These are phyloP conservation scores for Pteropus alecto DNA, from an alignment of 2,113 vertebrate genomes.

Conservation along the genomic window DNA sequence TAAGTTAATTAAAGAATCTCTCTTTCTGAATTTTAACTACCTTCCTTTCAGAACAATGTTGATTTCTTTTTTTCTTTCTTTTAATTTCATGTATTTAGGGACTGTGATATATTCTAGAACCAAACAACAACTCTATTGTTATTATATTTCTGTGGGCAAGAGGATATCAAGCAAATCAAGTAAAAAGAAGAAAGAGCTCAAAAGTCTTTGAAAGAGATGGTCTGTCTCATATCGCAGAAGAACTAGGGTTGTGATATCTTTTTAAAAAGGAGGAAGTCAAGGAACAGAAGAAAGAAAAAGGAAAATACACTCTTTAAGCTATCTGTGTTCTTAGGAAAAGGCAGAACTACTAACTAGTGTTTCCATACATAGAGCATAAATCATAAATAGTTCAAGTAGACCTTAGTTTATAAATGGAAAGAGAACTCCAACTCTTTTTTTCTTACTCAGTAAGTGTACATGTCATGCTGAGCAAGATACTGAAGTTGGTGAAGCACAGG, in stretches of 20 bases:
- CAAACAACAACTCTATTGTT: conserved; percentile 65
- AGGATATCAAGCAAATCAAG: neutral
- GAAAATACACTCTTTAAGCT: neutral
- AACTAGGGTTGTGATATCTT: neutral
- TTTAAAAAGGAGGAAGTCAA: neutral
- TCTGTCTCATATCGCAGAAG: neutral
- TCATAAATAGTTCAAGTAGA: neutral
- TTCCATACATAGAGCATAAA: neutral
- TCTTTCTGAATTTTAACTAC: conserved; percentile 92
- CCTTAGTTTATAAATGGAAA: neutral
- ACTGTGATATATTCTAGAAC: conserved; percentile 62
- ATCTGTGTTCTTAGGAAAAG: neutral
- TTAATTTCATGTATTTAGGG: conserved; percentile 77
- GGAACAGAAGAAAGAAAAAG: neutral
- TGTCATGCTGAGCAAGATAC: neutral
- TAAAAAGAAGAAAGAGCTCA: neutral
- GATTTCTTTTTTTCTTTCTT: conserved; percentile 61
- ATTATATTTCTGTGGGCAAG: neutral
- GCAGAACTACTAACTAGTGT: neutral
- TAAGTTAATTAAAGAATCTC: conserved; percentile 96
- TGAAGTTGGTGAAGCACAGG: neutral
- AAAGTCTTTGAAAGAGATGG: neutral
- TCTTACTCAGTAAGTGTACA: neutral
- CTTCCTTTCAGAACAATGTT: conserved; percentile 84
- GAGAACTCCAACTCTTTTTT: neutral